phyloP scores from a whole-genome alignment of 2,797 vertebrate genomes.

The Carcharodon carcharias region DNA sequence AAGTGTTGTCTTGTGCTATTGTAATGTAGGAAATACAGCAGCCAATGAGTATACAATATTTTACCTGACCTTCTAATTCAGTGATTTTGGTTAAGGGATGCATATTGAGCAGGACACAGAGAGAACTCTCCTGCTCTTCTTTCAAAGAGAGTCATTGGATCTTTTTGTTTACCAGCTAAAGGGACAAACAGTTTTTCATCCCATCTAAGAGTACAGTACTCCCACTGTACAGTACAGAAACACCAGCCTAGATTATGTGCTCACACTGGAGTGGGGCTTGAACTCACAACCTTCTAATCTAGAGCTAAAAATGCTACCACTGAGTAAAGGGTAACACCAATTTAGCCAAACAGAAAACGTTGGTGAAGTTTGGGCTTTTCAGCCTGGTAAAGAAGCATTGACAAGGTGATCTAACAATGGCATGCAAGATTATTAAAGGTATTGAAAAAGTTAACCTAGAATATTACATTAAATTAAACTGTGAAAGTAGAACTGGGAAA shows the following conservation, averaged over 20 bases:
- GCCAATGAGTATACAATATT: not conserved
- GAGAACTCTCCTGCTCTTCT: not conserved
- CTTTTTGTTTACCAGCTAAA: not conserved
- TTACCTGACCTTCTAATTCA: not conserved
- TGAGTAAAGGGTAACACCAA: no score
- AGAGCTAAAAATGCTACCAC: no score
- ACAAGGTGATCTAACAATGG: not conserved
- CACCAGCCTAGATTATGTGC: not conserved
- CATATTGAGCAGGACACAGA: no score
- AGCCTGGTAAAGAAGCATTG: not conserved
- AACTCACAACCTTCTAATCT: not conserved
- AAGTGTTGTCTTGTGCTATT: not conserved
- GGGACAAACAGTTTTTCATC: not conserved
- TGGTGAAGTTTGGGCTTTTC: not conserved
- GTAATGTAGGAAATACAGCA: not conserved
- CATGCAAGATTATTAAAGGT: not conserved
- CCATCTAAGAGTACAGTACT: not conserved
- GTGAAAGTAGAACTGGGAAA: not conserved
- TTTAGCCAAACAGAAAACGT: not conserved
- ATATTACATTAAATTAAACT: not conserved
- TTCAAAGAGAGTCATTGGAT: not conserved
- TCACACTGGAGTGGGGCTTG: not conserved
- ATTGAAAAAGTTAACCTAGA: not conserved
- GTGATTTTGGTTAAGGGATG: not conserved
- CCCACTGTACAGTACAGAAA: not conserved